phyloP scores from a whole-genome alignment of 1,140 invertebrate genomes.

The Pseudomyrmex pallidus region DNA sequence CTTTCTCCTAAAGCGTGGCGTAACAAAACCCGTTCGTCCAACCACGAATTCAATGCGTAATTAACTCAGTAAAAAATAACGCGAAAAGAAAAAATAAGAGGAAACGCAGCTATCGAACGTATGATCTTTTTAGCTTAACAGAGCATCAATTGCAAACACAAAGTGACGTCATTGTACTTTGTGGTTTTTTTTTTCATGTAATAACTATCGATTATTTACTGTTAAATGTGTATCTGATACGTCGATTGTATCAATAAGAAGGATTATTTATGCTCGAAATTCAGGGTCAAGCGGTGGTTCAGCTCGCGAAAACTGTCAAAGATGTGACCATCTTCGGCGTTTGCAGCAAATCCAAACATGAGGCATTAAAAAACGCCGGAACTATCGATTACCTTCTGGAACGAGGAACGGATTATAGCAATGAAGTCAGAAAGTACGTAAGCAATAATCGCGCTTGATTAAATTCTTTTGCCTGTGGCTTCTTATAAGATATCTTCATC shows the following conservation, averaged over 20 bases:
- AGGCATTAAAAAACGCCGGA: constrained; percentile 89
- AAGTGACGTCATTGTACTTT: background rate
- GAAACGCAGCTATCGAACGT: background rate
- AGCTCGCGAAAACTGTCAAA: constrained; percentile 92
- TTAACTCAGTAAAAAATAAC: constrained; percentile 29
- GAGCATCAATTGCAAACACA: no score
- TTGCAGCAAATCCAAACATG: constrained; percentile 94
- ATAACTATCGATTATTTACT: constrained; percentile 23
- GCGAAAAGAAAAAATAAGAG: background rate
- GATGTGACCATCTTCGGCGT: constrained; percentile 94
- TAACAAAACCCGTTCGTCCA: background rate
- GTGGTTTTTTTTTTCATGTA: background rate
- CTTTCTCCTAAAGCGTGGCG: constrained; percentile 48
- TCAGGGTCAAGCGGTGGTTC: constrained; percentile 93
- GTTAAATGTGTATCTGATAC: background rate
- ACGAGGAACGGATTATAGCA: constrained; percentile 91
- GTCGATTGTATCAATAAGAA: background rate
- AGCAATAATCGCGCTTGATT: background rate
- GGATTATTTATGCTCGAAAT: constrained; percentile 69
- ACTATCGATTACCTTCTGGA: constrained; percentile 92
- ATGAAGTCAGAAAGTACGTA: constrained; percentile 93
- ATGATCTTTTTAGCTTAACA: background rate
- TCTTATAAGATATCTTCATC: background rate
- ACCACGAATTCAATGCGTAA: constrained; percentile 1
- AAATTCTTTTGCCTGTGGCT: background rate